These are phyloP conservation scores for Danaus chrysippus DNA, from an alignment of 2,888 invertebrate species.

Conservation along the genomic window DNA sequence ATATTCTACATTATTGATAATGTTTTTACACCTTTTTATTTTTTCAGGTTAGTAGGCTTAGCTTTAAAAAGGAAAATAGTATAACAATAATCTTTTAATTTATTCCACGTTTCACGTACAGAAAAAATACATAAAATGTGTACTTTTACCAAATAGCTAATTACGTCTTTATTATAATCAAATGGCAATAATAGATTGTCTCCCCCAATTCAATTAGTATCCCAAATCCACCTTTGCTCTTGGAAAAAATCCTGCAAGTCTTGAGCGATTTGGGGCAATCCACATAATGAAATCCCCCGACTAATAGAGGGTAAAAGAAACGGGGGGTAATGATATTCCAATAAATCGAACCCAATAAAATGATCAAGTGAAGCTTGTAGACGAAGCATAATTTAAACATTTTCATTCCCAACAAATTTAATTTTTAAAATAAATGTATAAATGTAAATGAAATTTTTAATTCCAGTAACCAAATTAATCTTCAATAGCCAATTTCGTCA, in stretches of 20 bases:
- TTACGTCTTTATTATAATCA: slow-evolving; percentile 22
- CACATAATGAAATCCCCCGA: slow-evolving; percentile 50
- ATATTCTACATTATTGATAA: no score
- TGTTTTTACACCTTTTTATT: slow-evolving; percentile 10
- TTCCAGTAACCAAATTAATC: not conserved
- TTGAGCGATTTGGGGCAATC: slow-evolving; percentile 66
- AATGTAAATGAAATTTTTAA: not conserved
- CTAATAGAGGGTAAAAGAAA: slow-evolving; percentile 31
- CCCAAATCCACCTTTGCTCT: slow-evolving; percentile 67
- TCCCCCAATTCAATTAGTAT: slow-evolving; percentile 66
- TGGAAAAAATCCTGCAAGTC: slow-evolving; percentile 60
- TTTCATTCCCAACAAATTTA: slow-evolving; percentile 13
- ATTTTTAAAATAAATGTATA: not conserved
- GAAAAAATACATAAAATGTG: no score
- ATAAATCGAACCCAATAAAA: slow-evolving; percentile 23
- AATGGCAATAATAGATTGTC: slow-evolving; percentile 53
- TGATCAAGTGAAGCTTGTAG: slow-evolving; percentile 8
- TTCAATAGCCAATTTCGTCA: not conserved
- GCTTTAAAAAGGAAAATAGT: no score
- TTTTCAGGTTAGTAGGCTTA: no score
- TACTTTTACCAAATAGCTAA: slow-evolving; percentile 15
- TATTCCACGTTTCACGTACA: no score
- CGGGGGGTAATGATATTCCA: slow-evolving; percentile 31
- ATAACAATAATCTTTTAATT: no score
- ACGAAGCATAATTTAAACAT: not conserved